Base-by-base conservation (phyloP, 23 tunicate species). In the Trididemnum clinides region DNA sequence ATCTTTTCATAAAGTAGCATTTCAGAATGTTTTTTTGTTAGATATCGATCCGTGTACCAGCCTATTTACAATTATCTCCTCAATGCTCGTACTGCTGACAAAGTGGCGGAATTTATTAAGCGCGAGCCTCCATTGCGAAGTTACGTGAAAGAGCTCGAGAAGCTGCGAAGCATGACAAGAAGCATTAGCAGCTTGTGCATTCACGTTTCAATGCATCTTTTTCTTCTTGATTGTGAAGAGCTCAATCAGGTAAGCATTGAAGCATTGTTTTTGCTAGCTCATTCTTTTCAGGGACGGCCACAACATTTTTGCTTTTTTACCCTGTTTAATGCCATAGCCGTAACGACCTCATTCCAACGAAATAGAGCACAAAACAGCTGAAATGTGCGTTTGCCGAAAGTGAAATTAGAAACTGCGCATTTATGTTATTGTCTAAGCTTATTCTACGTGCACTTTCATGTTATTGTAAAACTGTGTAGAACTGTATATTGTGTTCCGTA, bases 131-230 rank as follows among this genome's bases (percentile, higher is more conserved):
- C 97, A 20, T 63, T 92, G 34, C 72, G 88, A 58, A 88, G 88
- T 27, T 92, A 92, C 82, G 85, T 83, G 33, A 92, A 86, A 70
- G 97, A 92, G 59, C 74, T 92, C 27, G 97, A 92, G 28, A 92
- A 92, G 63, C 77, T 92, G 19, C 70, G 51, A 30, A 82, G 88
- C 70, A 92, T 92, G 97, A 31, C 84, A n/a, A 64, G 88, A 20
- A 87, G 91, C 37, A 87, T 87, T 34, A 75, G 90, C 49, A 82
- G 76, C 64, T 72, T 92, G 1, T 88, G 88, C 0, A 88, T 92
- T 28, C 76, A 92, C 71, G 88, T 87, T 0, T 91, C 97, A 0
- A 92, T 92, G 97, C 90, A 92, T 87, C 36, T 92, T 25, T 92
- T 92, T 78, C 82, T 92, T 1, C 77, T 92, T 22, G 97, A 92